phyloP scores from a whole-genome alignment of 2,797 vertebrate species.

The Bovichtus diacanthus region DNA sequence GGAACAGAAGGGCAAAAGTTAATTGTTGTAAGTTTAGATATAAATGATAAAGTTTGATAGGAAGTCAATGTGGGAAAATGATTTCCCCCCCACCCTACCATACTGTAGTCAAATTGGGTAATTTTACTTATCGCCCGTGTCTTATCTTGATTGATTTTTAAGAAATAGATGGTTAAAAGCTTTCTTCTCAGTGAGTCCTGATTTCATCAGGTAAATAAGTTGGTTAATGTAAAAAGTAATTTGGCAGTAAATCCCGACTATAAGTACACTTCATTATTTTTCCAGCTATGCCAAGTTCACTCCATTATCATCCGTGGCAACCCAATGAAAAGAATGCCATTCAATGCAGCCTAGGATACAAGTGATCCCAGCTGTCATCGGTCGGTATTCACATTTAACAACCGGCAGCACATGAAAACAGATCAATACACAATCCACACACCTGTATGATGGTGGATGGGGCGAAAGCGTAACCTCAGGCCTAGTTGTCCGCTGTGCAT shows the following conservation, averaged over 20 bases:
- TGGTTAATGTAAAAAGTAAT: background rate
- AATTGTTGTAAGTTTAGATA: background rate
- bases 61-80: background rate
- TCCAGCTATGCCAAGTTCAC: background rate
- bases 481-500: constrained; percentile 42
- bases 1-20: background rate
- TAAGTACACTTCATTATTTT: constrained; percentile 15
- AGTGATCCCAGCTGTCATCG: constrained; percentile 37
- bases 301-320: constrained; percentile 11
- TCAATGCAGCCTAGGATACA: constrained; percentile 21
- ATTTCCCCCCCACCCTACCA: background rate
- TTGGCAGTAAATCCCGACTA: background rate
- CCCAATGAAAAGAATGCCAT: constrained; percentile 3
- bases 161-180: constrained; percentile 26
- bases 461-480: constrained; percentile 54
- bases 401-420: constrained; percentile 50
- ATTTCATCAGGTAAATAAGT: constrained; percentile 29
- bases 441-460: constrained; percentile 19
- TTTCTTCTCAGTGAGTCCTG: background rate
- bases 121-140: constrained; percentile 2
- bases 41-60: background rate
- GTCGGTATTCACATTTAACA: constrained; percentile 51
- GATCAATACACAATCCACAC: constrained; percentile 58
- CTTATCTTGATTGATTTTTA: constrained; percentile 31
- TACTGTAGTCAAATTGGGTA: background rate